A percentile compares a stretch with the other conserved stretches of the same genome.
phyloP scores from a whole-genome alignment of 2,113 vertebrate genomes.

The Eidolon helvum region DNA sequence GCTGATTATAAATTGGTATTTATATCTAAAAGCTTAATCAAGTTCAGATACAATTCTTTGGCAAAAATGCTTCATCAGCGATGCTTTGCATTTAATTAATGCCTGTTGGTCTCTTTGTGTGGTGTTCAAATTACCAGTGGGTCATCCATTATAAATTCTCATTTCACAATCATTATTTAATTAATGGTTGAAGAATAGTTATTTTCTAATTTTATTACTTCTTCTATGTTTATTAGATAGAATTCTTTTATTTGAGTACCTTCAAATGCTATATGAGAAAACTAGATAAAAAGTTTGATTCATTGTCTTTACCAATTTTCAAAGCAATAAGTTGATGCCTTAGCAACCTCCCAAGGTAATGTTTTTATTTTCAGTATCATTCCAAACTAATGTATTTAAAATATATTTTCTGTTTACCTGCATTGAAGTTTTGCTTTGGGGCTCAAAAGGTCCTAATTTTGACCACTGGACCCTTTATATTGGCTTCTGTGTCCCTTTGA shows the following conservation, averaged over 20 bases:
- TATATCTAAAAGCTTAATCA: background rate
- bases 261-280: conserved; percentile 22
- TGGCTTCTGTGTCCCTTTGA: background rate
- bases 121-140: background rate
- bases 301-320: background rate
- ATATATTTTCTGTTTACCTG: background rate
- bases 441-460: background rate
- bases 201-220: conserved; percentile 2
- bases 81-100: background rate
- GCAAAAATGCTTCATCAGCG: background rate
- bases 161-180: background rate
- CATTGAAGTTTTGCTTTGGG: background rate
- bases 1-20: background rate
- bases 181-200: background rate
- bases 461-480: background rate
- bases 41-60: background rate
- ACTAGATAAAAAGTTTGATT: background rate
- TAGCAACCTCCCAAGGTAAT: background rate
- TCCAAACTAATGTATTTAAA: background rate
- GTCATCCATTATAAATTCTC: background rate
- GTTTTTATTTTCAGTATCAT: conserved; percentile 20
- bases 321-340: background rate
- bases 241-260: background rate
- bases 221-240: background rate
- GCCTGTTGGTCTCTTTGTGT: background rate